Conservation (phyloP, 2,888 invertebrate genomes). For the Drosophila putrida region DNA sequence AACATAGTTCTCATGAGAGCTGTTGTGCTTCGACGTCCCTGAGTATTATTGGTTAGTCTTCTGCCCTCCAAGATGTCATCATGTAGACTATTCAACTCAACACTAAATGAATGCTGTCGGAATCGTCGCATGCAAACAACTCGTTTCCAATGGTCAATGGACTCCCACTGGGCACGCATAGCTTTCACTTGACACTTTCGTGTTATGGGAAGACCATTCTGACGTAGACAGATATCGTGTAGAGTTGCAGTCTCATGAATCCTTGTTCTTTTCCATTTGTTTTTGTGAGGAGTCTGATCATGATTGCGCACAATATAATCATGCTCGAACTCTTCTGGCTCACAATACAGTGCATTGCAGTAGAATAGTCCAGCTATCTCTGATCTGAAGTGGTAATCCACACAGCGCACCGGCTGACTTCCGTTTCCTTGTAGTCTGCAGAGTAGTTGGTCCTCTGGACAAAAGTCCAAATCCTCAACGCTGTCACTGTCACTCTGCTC, state of each 20-base stretch:
- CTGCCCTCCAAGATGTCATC: conserved; percentile 68
- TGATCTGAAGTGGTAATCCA: not conserved
- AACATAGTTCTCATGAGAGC: conserved; percentile 59
- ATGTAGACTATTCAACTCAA: conserved; percentile 69
- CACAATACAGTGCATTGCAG: conserved; percentile 49
- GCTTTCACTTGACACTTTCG: conserved; percentile 87
- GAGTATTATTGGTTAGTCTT: conserved; percentile 34
- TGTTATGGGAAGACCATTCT: conserved; percentile 87
- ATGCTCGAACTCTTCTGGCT: conserved; percentile 63
- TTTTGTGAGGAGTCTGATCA: conserved; percentile 59
- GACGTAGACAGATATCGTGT: conserved; percentile 86
- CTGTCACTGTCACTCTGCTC: not conserved
- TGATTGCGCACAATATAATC: conserved; percentile 59
- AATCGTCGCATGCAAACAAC: conserved; percentile 69
- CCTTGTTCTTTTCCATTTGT: conserved; percentile 65
- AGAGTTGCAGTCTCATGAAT: conserved; percentile 86
- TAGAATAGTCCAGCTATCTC: conserved; percentile 16
- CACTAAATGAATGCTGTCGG: conserved; percentile 65
- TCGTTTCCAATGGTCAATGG: conserved; percentile 65
- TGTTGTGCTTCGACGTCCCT: conserved; percentile 47
- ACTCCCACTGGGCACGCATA: conserved; percentile 86
- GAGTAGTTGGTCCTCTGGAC: conserved; percentile 26
- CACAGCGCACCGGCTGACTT: conserved; percentile 7
- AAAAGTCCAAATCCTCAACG: conserved; percentile 3
- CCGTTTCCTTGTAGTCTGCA: conserved; percentile 14